Evolutionary conservation across 1,140 invertebrate species (phyloP).

Genomic region (Aplysia californica): DNA sequence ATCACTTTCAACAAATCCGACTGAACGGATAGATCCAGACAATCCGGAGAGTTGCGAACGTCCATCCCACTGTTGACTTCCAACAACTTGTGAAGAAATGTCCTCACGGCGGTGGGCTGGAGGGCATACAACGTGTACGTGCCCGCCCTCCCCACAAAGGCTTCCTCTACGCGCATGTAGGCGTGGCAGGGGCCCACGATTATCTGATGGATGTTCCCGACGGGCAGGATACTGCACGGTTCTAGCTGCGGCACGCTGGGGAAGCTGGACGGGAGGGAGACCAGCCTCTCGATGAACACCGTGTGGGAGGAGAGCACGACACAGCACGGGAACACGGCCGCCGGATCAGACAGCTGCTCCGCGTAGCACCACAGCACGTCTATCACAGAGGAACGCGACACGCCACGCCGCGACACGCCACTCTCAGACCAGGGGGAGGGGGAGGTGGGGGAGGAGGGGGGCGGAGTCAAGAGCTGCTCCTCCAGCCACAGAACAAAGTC

Average conservation of each 20-base stretch:
- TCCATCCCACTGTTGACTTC: conserved; percentile 21
- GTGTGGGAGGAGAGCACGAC: conserved; percentile 56
- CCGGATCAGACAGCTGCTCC: conserved; percentile 49
- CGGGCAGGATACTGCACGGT: conserved; percentile 54
- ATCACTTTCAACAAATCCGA: conserved; percentile 50
- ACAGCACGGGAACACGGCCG: conserved; percentile 48
- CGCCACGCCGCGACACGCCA: no score
- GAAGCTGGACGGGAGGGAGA: conserved; percentile 36
- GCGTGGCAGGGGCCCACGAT: conserved; percentile 55
- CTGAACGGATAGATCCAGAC: conserved; percentile 46
- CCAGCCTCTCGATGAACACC: conserved; percentile 57
- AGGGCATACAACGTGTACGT: conserved; percentile 55
- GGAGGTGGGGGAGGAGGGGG: no score
- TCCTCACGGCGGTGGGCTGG: conserved; percentile 46
- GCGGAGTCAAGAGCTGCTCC: conserved; percentile 45
- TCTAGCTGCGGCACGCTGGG: conserved; percentile 48
- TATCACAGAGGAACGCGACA: conserved; percentile 37
- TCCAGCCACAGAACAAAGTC: conserved; percentile 48
- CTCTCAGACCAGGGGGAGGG: no score
- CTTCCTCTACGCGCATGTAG: conserved; percentile 60
- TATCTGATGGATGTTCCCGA: conserved; percentile 59
- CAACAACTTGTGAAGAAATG: conserved; percentile 43
- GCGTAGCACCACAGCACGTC: conserved; percentile 61
- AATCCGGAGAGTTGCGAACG: conserved; percentile 29
- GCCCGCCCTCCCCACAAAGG: conserved; percentile 57